phyloP scores from a whole-genome alignment of 2,797 vertebrate species.

The Scleropages formosus region DNA sequence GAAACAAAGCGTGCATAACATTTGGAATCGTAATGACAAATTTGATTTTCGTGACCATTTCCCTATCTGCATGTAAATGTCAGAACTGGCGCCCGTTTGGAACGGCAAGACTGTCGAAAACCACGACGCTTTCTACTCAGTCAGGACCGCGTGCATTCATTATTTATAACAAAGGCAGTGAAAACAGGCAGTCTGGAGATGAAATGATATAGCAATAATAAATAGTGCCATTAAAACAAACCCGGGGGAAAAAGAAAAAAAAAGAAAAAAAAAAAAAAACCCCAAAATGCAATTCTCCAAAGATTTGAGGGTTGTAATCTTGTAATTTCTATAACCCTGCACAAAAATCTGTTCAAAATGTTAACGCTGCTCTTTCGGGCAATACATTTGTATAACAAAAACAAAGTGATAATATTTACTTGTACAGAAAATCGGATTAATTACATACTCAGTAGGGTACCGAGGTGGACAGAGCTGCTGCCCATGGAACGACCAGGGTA shows the following conservation, averaged over 20 bases:
- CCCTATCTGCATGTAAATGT: slow-evolving; percentile 34
- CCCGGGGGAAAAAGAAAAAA: slow-evolving; percentile 30
- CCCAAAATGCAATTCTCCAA: background rate
- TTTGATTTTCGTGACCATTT: slow-evolving; percentile 21
- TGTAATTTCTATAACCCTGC: slow-evolving; percentile 34
- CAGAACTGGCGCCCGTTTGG: slow-evolving; percentile 29
- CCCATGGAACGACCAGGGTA: too few relatives aligned
- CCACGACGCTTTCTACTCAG: slow-evolving; percentile 57
- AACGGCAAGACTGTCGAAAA: slow-evolving; percentile 29
- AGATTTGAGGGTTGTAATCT: slow-evolving; percentile 17
- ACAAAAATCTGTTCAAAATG: background rate
- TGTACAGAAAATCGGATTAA: too few relatives aligned
- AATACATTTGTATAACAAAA: background rate
- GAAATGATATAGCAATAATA: slow-evolving; percentile 46
- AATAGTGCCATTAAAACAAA: slow-evolving; percentile 51
- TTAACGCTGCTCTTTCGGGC: background rate
- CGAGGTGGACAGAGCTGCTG: too few relatives aligned
- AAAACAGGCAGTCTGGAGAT: slow-evolving; percentile 53
- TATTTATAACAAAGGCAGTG: slow-evolving; percentile 61
- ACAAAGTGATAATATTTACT: background rate
- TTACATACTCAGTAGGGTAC: too few relatives aligned
- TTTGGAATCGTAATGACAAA: slow-evolving; percentile 26
- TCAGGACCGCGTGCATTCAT: slow-evolving; percentile 59
- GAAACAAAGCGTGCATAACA: slow-evolving; percentile 34
- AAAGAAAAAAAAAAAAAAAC: slow-evolving; percentile 19